Evolutionary conservation across 2,888 invertebrate genomes (phyloP).

Genomic region (Drosophila dives): DNA sequence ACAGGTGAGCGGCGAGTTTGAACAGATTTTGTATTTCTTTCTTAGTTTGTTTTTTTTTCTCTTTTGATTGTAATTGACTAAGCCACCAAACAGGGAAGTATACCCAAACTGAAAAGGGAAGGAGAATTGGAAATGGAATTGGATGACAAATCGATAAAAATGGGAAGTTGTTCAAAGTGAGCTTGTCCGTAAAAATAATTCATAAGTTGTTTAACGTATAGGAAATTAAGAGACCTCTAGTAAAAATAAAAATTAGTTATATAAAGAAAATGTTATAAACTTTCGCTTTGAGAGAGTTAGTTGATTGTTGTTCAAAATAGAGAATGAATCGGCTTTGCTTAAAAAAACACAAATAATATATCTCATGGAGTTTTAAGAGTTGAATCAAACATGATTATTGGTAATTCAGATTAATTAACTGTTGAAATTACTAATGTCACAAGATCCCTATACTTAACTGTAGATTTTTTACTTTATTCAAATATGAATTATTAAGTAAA

Average conservation of each 20-base stretch:
- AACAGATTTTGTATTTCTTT: slow-evolving; percentile 32
- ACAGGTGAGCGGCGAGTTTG: slow-evolving; percentile 37
- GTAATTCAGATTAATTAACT: too few species aligned
- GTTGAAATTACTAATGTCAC: too few species aligned
- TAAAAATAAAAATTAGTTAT: slow-evolving; percentile 33
- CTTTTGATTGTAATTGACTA: slow-evolving; percentile 29
- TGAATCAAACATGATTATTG: too few species aligned
- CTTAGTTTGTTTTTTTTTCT: not conserved
- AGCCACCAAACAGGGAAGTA: slow-evolving; percentile 9
- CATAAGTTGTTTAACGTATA: not conserved
- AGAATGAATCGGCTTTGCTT: not conserved
- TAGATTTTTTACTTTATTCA: not conserved
- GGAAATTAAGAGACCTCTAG: slow-evolving; percentile 14
- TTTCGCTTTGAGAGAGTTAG: slow-evolving; percentile 17
- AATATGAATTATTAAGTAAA: not conserved
- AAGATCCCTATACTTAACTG: not conserved
- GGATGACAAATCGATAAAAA: slow-evolving; percentile 39
- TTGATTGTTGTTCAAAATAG: not conserved
- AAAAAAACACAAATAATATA: not conserved
- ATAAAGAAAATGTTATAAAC: slow-evolving; percentile 26
- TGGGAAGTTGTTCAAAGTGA: slow-evolving; percentile 14
- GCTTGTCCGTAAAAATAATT: not conserved
- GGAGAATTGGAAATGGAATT: slow-evolving; percentile 22
- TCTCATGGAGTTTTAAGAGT: too few species aligned
- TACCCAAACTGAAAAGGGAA: not conserved